These are phyloP conservation scores for Alloscopus bannaensis DNA, from an alignment of 2,888 invertebrate genomes.

Conservation along the genomic window DNA sequence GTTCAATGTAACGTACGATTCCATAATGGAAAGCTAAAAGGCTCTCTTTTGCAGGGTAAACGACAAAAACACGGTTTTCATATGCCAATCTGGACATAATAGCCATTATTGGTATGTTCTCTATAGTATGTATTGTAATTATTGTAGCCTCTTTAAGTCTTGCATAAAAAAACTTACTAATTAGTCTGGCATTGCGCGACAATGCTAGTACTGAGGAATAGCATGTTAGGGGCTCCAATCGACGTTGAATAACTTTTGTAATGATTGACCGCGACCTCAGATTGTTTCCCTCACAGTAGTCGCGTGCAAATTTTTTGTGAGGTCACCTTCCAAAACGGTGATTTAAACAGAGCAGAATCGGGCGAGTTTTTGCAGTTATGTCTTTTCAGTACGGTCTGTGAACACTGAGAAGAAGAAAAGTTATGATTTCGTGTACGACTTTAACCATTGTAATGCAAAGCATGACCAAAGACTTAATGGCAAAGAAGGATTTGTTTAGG, in stretches of 20 bases:
- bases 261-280: constrained; percentile 59
- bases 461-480: constrained; percentile 54
- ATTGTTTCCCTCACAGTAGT: constrained; percentile 64
- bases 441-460: constrained; percentile 12
- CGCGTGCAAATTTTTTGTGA: constrained; percentile 33
- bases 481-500: constrained; percentile 44
- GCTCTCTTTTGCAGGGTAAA: constrained; percentile 71
- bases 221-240: constrained; percentile 62
- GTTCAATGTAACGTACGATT: constrained; percentile 61
- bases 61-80: constrained; percentile 68
- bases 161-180: constrained; percentile 42
- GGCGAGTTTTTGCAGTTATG: constrained; percentile 1
- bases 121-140: constrained; percentile 53
- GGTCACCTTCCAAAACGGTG: constrained; percentile 10
- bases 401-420: constrained; percentile 49
- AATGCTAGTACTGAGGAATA: constrained; percentile 45
- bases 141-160: constrained; percentile 63
- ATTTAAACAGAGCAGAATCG: constrained; percentile 44
- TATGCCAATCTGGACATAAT: constrained; percentile 63
- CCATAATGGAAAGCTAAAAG: constrained; percentile 56
- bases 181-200: constrained; percentile 37
- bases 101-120: constrained; percentile 63
- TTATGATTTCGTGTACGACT: constrained; percentile 55
- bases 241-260: constrained; percentile 24
- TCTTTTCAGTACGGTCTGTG: constrained; percentile 46